Conservation (phyloP, 2,113 vertebrate genomes). For the Xenotilapia leptura region DNA sequence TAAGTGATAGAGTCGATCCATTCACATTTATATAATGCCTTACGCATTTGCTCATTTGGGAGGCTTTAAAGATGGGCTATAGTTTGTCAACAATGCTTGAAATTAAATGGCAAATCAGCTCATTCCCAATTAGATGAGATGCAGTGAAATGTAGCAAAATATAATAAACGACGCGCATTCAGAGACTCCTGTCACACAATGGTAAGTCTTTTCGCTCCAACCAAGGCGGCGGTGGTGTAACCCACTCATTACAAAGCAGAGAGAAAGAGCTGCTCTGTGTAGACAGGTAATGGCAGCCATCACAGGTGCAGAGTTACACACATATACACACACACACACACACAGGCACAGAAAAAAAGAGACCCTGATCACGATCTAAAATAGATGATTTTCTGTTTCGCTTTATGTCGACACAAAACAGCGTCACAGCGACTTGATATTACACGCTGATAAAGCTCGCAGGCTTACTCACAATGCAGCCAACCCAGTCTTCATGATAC, state of each 20-base stretch:
- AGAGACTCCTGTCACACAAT: conserved; percentile 20
- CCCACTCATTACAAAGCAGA: conserved; percentile 5
- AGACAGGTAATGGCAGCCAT: conserved; percentile 57
- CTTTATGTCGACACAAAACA: conserved; percentile 9
- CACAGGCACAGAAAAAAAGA: background rate
- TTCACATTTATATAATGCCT: background rate
- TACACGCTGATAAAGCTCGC: conserved; percentile 27
- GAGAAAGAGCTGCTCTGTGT: conserved; percentile 25
- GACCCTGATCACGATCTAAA: conserved; percentile 31
- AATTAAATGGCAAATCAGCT: conserved; percentile 8
- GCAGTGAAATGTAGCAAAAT: conserved; percentile 3
- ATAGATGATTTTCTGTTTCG: conserved; percentile 35
- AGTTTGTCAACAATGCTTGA: background rate
- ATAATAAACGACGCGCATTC: background rate
- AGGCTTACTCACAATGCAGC: conserved; percentile 19
- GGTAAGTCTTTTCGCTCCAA: conserved; percentile 21
- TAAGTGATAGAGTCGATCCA: background rate
- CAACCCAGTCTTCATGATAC: conserved; percentile 20
- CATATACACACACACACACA: background rate
- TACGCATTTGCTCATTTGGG: background rate
- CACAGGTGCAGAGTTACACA: conserved; percentile 41
- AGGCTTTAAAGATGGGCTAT: background rate
- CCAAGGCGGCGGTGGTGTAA: conserved; percentile 4
- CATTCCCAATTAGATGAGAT: background rate
- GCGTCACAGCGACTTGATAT: conserved; percentile 25